Conservation (phyloP, 2,113 vertebrate genomes). For the Mobula birostris region DNA sequence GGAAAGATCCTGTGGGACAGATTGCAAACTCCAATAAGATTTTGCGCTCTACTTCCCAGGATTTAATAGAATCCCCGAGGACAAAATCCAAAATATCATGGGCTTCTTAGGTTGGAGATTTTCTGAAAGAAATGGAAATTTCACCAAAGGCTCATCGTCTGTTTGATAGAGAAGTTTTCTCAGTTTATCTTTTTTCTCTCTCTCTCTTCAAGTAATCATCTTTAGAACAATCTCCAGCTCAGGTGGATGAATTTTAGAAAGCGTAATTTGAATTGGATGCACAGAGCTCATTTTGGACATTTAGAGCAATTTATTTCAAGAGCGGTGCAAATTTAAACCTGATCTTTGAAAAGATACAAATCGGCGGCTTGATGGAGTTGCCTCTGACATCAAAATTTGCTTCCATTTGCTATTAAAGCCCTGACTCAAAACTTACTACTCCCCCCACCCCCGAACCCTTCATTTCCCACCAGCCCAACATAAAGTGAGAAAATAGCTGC, state of each 20-base stretch:
- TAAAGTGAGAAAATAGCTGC: conserved; percentile 54
- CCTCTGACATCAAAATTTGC: not conserved
- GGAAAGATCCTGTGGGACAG: not conserved
- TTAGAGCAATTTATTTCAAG: not conserved
- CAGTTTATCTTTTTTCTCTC: not conserved
- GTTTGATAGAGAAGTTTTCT: not conserved
- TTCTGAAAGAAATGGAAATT: conserved; percentile 6
- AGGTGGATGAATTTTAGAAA: conserved; percentile 13
- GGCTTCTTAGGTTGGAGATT: not conserved
- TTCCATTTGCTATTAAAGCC: not conserved
- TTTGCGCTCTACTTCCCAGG: not conserved
- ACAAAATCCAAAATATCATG: not conserved
- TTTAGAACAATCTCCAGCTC: not conserved
- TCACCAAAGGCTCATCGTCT: not conserved
- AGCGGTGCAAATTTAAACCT: not conserved
- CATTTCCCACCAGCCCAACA: conserved; percentile 53
- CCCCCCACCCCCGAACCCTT: conserved; percentile 51
- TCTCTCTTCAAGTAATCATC: not conserved
- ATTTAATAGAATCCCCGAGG: conserved; percentile 21
- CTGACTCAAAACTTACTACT: not conserved
- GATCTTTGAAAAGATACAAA: not conserved
- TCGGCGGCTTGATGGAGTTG: not conserved
- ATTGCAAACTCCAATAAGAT: conserved; percentile 32
- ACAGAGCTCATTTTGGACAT: not conserved
- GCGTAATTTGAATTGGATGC: not conserved